These are phyloP conservation scores for Melanargia galathea DNA, from an alignment of 2,888 invertebrate genomes.

Conservation along the genomic window DNA sequence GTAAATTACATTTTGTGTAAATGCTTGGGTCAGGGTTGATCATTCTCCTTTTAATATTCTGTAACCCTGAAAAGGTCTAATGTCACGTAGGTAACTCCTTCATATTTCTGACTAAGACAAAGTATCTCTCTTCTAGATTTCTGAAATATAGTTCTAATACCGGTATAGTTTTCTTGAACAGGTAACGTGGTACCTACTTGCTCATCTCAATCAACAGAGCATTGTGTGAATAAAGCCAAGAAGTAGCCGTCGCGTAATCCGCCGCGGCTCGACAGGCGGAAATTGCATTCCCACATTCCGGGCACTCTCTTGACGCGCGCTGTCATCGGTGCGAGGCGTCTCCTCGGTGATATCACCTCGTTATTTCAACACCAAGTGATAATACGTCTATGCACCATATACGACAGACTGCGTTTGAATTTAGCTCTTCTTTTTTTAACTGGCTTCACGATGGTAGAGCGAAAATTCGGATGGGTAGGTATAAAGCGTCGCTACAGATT, in stretches of 20 bases:
- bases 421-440: too few relatives aligned
- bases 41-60: too few relatives aligned
- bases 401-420: not conserved
- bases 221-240: not conserved
- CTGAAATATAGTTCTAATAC: not conserved
- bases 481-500: too few relatives aligned
- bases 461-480: too few relatives aligned
- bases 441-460: too few relatives aligned
- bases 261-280: slow-evolving; percentile 1
- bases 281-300: not conserved
- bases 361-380: not conserved
- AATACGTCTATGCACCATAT: too few relatives aligned
- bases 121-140: too few relatives aligned
- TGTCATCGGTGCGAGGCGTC: not conserved
- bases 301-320: not conserved
- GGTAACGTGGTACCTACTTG: not conserved
- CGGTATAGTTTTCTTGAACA: not conserved
- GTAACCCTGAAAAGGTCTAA: too few relatives aligned
- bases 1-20: too few relatives aligned
- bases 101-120: too few relatives aligned
- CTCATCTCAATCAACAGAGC: not conserved
- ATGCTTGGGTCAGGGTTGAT: too few relatives aligned
- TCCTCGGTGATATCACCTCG: not conserved
- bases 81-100: too few relatives aligned
- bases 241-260: slow-evolving; percentile 1